Evolutionary conservation across 2,888 invertebrate species (phyloP), one percentile per base, ranked within the genome.

Genomic region (Scaptomyza polygonia): DNA sequence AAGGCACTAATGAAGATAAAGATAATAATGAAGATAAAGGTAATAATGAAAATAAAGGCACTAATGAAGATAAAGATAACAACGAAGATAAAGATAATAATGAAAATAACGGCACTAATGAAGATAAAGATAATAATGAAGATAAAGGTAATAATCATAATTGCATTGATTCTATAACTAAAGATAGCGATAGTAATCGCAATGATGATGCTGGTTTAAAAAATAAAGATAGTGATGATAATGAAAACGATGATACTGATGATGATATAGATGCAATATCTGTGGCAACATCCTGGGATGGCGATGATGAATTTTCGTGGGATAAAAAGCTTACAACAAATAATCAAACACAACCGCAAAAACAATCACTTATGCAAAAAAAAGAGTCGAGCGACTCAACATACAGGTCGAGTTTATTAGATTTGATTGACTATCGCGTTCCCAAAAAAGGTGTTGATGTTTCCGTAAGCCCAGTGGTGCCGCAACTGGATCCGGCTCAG

Each of bases 211-310:
- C 5, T 32, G 66, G 57, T n/a, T 25, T 5, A 5, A 25, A 25
- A 42, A 12, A 34, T 12, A 1, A n/a, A 5, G 1, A 36, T 14
- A 36, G 7, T 36, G 14, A 36, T 0, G 14, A 36, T 7, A 14
- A 14, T 14, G 14, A 14, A 8, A 36, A 55, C 5, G 61, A 78
- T 21, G 57, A 48, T 11, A 18, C 5, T 32, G 66, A 59, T n/a
- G 62, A 75, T 21, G 58, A 51, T 8, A 32, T 18, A 32, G 82
- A 83, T 54, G 47, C 43, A 0, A 29, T 83, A 5, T 80, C 83
- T 5, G 65, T 83, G 18, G 42, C 51, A 0, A 63, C 80, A 18
- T 79, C 83, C 1, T 82, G 80, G 69, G 43, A 76, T 29, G 80
- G 72, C 0, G 75, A 77, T 0, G 76, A 79, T 18, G 55, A 68